These are phyloP conservation scores for Hippocampus guttulatus DNA, from an alignment of 2,113 vertebrate genomes.

Conservation along the genomic window DNA sequence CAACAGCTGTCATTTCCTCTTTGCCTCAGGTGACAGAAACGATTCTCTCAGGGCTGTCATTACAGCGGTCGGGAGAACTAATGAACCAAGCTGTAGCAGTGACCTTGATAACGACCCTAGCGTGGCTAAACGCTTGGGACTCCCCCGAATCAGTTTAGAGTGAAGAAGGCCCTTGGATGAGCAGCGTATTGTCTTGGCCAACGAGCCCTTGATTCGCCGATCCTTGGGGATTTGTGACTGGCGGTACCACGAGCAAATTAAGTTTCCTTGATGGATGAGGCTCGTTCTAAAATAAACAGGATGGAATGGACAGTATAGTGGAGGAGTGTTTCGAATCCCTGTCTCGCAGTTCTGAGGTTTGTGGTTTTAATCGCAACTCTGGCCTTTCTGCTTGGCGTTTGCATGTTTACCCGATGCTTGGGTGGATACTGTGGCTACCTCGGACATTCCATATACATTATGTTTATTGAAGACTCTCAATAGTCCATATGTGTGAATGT, in stretches of 20 bases:
- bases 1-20: slow-evolving; percentile 10
- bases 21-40: not conserved
- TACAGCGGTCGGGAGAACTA: slow-evolving; percentile 1
- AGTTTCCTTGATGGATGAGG: slow-evolving; percentile 4
- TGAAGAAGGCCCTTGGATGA: slow-evolving; percentile 2
- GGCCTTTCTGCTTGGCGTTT: too few species aligned
- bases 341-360: too few species aligned
- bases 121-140: not conserved
- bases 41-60: not conserved
- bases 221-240: not conserved
- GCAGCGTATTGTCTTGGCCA: not conserved
- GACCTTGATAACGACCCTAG: slow-evolving; percentile 5
- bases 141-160: not conserved
- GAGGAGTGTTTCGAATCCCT: too few species aligned
- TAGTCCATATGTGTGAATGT: too few species aligned
- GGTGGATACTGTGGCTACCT: too few species aligned
- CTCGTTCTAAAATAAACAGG: slow-evolving; percentile 5
- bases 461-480: too few species aligned
- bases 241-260: not conserved
- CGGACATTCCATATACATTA: too few species aligned
- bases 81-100: not conserved
- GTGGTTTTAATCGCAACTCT: too few species aligned
- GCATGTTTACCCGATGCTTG: too few species aligned
- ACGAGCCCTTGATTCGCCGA: not conserved
- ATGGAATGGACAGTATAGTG: too few species aligned